Evolutionary conservation across 2,113 vertebrate species (phyloP).

Genomic region (Perccottus glenii): DNA sequence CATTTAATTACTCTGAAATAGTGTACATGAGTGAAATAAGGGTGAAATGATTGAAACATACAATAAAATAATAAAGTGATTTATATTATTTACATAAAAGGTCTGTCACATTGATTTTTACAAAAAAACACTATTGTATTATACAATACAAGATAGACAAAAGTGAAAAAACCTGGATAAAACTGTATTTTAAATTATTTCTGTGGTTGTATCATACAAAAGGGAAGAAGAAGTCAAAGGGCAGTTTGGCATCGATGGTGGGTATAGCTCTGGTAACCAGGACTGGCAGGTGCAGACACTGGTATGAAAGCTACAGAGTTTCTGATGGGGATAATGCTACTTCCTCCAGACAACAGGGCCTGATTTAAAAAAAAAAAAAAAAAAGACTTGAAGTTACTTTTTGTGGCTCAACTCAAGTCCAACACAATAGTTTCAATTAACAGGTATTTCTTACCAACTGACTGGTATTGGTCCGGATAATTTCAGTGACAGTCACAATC

Average conservation of each 20-base stretch:
- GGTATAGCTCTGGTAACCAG: conserved; percentile 87
- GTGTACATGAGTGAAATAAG: conserved; percentile 20
- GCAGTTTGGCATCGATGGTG: conserved; percentile 86
- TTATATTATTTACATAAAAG: neutral
- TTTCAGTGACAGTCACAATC: conserved; percentile 84
- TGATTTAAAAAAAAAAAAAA: conserved; percentile 25
- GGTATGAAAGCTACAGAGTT: conserved; percentile 85
- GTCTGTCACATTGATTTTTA: neutral
- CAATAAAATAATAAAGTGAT: neutral
- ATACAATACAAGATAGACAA: neutral
- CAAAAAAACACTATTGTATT: neutral
- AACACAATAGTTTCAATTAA: neutral
- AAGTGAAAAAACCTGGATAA: neutral
- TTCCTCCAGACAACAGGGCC: conserved; percentile 43
- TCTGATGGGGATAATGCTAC: conserved; percentile 70
- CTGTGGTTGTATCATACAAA: conserved; percentile 78
- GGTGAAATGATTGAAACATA: neutral
- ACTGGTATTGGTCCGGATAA: conserved; percentile 72
- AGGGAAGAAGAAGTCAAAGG: conserved; percentile 92
- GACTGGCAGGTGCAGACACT: conserved; percentile 83
- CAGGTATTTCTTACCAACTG: conserved; percentile 69
- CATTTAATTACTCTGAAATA: neutral
- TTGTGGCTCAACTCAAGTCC: neutral
- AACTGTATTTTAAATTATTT: neutral
- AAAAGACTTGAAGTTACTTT: neutral